These are phyloP conservation scores for Carassius carassius DNA, from an alignment of 2,113 vertebrate genomes.

Conservation along the genomic window DNA sequence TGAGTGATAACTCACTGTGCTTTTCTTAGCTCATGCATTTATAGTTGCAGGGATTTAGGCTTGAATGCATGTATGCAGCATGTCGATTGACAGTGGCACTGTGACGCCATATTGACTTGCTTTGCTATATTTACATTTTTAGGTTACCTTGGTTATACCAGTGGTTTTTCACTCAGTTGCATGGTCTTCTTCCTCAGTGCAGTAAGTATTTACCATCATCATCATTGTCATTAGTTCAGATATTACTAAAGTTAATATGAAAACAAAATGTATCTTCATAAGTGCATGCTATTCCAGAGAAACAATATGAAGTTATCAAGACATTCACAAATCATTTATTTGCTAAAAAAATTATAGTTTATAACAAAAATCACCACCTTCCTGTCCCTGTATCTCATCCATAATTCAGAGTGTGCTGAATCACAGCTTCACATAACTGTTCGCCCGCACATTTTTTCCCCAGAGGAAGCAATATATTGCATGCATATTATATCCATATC, in stretches of 20 bases:
- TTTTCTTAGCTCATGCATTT: slow-evolving; percentile 14
- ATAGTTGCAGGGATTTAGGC: not conserved
- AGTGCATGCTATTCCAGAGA: not conserved
- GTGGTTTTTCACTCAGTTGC: slow-evolving; percentile 96
- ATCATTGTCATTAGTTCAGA: not conserved
- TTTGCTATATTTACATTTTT: slow-evolving; percentile 48
- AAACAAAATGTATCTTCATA: not conserved
- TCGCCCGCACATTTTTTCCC: not conserved
- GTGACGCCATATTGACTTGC: not conserved
- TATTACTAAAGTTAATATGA: not conserved
- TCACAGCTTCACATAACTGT: slow-evolving; percentile 5
- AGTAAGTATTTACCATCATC: slow-evolving; percentile 64
- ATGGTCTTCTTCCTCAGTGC: slow-evolving; percentile 95
- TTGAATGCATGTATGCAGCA: not conserved
- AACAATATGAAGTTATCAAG: not conserved
- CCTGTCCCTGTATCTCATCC: not conserved
- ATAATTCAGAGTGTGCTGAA: slow-evolving; percentile 7
- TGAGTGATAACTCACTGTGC: not conserved
- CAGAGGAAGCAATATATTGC: not conserved
- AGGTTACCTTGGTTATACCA: slow-evolving; percentile 97
- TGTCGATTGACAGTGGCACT: not conserved
- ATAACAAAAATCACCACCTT: not conserved
- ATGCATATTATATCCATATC: not conserved
- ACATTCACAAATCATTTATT: not conserved
- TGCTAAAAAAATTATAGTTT: not conserved